Evolutionary conservation across 2,113 vertebrate species (phyloP).

Genomic region (Neogale vison): DNA sequence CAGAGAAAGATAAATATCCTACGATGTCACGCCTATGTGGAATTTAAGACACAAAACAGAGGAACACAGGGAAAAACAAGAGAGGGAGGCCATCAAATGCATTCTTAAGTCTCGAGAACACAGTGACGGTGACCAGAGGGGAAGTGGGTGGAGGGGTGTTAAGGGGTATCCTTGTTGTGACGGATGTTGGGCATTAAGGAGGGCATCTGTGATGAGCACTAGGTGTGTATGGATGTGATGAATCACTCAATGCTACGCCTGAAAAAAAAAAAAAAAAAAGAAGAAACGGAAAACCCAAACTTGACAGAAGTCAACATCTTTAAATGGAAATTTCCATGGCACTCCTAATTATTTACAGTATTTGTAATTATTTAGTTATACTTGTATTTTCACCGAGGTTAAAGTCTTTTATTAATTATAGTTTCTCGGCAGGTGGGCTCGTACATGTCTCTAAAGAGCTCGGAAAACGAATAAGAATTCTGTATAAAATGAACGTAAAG

Average conservation of each 20-base stretch:
- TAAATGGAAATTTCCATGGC: background rate
- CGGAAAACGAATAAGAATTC: background rate
- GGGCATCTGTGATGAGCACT: background rate
- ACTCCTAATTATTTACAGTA: background rate
- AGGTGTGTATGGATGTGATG: background rate
- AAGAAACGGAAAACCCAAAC: accelerated
- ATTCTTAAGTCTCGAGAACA: background rate
- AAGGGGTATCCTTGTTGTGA: background rate
- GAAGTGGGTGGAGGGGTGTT: background rate
- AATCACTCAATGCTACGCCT: background rate
- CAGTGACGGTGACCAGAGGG: background rate
- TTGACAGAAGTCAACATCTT: background rate
- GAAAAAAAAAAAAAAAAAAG: background rate
- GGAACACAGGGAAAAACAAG: background rate
- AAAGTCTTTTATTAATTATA: background rate
- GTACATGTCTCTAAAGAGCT: background rate
- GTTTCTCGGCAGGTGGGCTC: background rate
- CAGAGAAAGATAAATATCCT: too few relatives aligned
- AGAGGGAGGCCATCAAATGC: background rate
- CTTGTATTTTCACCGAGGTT: background rate
- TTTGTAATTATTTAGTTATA: background rate
- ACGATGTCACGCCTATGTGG: background rate
- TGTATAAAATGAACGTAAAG: background rate
- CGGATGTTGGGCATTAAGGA: background rate
- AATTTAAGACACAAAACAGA: background rate